Evolutionary conservation across 2,113 vertebrate genomes (phyloP).

Genomic region (Bostrychus sinensis): DNA sequence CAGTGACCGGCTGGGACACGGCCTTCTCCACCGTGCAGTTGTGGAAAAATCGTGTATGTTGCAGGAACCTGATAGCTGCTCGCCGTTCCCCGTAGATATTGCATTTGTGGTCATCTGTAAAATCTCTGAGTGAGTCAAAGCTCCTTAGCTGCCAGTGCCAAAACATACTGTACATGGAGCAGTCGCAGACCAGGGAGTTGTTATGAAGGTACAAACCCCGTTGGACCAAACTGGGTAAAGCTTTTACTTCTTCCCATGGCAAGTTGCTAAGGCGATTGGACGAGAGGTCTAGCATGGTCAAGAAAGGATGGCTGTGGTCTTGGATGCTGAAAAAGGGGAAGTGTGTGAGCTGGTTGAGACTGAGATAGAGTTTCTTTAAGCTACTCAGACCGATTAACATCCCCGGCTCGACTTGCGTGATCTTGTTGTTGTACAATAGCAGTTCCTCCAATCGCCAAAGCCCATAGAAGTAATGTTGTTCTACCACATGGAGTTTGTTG

Average conservation of each 20-base stretch:
- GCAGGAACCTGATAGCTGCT: constrained; percentile 81
- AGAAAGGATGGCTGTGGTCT: constrained; percentile 82
- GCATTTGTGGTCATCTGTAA: constrained; percentile 86
- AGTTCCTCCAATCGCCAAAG: constrained; percentile 89
- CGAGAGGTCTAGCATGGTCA: constrained; percentile 91
- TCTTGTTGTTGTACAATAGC: constrained; percentile 90
- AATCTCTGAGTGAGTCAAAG: constrained; percentile 85
- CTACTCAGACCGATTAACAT: constrained; percentile 81
- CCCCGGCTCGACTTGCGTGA: constrained; percentile 81
- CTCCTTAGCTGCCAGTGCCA: constrained; percentile 85
- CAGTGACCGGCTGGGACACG: constrained; percentile 44
- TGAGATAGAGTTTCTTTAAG: constrained; percentile 89
- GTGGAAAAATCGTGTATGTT: constrained; percentile 80
- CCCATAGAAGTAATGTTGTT: constrained; percentile 83
- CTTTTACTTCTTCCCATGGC: constrained; percentile 84
- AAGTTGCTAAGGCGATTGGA: constrained; percentile 86
- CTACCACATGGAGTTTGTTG: constrained; percentile 83
- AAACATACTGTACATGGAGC: constrained; percentile 85
- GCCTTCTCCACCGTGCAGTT: constrained; percentile 80
- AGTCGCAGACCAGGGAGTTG: constrained; percentile 91
- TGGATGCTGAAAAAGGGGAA: constrained; percentile 89
- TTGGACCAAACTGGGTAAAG: constrained; percentile 84
- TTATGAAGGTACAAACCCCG: constrained; percentile 93
- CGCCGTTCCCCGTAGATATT: constrained; percentile 75
- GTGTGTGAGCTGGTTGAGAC: constrained; percentile 88